Evolutionary conservation across 1,140 invertebrate species (phyloP).

Genomic region (Chrysomallon squamiferum): DNA sequence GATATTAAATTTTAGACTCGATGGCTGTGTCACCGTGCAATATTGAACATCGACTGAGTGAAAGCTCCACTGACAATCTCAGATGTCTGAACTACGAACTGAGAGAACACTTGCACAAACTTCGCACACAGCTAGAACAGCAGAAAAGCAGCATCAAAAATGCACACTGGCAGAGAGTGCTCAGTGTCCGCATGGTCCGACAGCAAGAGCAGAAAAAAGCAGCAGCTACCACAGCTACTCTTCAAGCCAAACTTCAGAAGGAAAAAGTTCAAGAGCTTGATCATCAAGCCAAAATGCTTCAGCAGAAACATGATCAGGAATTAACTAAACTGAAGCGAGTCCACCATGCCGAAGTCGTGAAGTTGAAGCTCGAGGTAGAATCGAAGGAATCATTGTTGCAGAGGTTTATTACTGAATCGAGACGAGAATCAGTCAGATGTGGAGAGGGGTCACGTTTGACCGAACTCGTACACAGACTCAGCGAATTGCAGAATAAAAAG

Average conservation of each 20-base stretch:
- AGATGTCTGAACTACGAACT: slow-evolving; percentile 27
- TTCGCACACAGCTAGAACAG: slow-evolving; percentile 26
- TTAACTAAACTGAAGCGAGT: slow-evolving; percentile 20
- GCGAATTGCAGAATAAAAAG: slow-evolving; percentile 27
- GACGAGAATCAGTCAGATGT: slow-evolving; percentile 4
- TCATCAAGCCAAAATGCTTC: slow-evolving; percentile 12
- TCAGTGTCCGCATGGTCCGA: slow-evolving; percentile 21
- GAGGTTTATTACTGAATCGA: slow-evolving; percentile 17
- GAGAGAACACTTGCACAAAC: slow-evolving; percentile 21
- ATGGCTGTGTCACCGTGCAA: neutral
- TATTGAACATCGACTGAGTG: neutral
- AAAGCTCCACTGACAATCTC: neutral
- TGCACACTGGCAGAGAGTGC: slow-evolving; percentile 33
- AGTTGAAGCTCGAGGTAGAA: slow-evolving; percentile 26
- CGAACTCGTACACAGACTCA: slow-evolving; percentile 25
- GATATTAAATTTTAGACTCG: too few species aligned
- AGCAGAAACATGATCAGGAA: slow-evolving; percentile 24
- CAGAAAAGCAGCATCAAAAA: slow-evolving; percentile 29
- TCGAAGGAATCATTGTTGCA: slow-evolving; percentile 26
- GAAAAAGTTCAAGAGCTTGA: slow-evolving; percentile 31
- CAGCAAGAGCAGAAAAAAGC: slow-evolving; percentile 29
- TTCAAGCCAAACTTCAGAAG: slow-evolving; percentile 20
- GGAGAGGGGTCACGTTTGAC: slow-evolving; percentile 8
- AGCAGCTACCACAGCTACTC: slow-evolving; percentile 13
- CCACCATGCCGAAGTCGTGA: slow-evolving; percentile 34